Evolutionary conservation across 2,113 vertebrate species (phyloP).

Genomic region (Meles meles): DNA sequence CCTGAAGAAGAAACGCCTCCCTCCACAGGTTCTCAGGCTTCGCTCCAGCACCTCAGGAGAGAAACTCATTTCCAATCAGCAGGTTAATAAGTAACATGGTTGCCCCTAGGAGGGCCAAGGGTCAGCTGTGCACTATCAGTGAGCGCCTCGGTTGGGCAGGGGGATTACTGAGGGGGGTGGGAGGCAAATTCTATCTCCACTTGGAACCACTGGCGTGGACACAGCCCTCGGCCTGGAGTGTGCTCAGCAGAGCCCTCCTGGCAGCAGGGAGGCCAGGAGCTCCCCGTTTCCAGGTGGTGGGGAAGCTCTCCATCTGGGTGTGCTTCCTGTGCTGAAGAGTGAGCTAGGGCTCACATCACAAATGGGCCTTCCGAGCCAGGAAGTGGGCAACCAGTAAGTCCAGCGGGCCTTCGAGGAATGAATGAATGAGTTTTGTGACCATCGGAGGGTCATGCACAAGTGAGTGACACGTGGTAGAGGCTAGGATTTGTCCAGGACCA

Average conservation of each 20-base stretch:
- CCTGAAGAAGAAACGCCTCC: neutral
- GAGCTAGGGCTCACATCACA: neutral
- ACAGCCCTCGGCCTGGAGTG: neutral
- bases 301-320: slow-evolving; percentile 14
- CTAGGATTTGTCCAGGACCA: too few species aligned
- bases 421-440: too few species aligned
- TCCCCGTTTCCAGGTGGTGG: neutral
- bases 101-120: neutral
- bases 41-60: neutral
- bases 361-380: neutral
- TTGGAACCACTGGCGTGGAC: neutral
- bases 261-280: neutral
- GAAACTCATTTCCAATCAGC: neutral
- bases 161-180: neutral
- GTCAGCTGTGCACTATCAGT: neutral
- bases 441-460: accelerated
- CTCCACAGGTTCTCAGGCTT: too few species aligned
- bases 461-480: neutral
- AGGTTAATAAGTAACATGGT: neutral
- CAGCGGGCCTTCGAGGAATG: neutral
- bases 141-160: neutral
- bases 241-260: neutral
- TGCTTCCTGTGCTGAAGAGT: neutral
- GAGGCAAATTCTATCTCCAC: neutral
- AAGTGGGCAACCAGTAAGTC: neutral